Conservation (phyloP, 2,888 invertebrate genomes). For the Uropetala carovei region DNA sequence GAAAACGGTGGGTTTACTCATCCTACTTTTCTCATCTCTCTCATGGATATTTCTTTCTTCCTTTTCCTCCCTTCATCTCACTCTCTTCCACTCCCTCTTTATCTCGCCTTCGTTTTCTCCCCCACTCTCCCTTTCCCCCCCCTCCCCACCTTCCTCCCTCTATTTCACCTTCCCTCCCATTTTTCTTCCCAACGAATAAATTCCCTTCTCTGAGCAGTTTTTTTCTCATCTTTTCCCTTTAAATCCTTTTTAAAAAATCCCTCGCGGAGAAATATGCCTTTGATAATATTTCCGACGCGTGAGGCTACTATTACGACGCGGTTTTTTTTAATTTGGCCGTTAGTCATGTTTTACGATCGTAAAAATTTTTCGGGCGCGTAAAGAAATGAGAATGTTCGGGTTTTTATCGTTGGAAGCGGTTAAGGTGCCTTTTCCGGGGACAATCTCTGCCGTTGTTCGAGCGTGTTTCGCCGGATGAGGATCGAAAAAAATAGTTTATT, state of each 20-base stretch:
- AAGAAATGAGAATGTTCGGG: background rate
- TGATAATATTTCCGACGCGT: slow-evolving; percentile 11
- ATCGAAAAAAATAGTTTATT: too few relatives aligned
- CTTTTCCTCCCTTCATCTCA: too few relatives aligned
- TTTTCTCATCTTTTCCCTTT: background rate
- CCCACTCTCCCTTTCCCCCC: too few relatives aligned
- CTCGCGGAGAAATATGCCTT: slow-evolving; percentile 4
- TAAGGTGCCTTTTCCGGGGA: background rate
- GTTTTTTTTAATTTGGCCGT: slow-evolving; percentile 20
- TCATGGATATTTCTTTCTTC: too few relatives aligned
- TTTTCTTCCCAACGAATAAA: background rate
- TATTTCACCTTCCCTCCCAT: background rate
- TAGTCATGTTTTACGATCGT: slow-evolving; percentile 24
- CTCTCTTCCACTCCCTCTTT: too few relatives aligned
- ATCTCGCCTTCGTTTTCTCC: too few relatives aligned
- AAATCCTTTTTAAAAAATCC: background rate
- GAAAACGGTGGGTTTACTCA: too few relatives aligned
- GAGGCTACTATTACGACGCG: slow-evolving; percentile 20
- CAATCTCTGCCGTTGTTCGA: background rate
- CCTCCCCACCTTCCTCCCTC: too few relatives aligned
- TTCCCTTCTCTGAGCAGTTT: background rate
- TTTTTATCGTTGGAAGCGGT: background rate
- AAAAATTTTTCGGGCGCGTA: background rate
- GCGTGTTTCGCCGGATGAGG: too few relatives aligned
- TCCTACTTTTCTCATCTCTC: too few relatives aligned